Base-by-base conservation (phyloP, 1,140 invertebrate species). In the Euwallacea fornicatus region DNA sequence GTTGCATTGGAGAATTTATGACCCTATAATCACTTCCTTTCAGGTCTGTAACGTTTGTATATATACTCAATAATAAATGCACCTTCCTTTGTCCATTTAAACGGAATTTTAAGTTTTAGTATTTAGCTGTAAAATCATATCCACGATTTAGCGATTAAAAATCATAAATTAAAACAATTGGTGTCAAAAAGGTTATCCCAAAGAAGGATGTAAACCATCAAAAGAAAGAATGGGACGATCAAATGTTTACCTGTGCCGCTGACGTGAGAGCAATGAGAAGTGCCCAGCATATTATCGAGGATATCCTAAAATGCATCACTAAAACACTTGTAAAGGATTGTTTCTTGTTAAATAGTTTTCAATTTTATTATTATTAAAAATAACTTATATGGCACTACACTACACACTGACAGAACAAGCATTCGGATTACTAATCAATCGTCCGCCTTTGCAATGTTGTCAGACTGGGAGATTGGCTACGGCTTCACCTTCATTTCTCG, bases 221-320 rank as follows among this genome's bases (percentile, higher is more conserved):
- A 15, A 6, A 43, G 42, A 21, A 61, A 9, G 61, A 54, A 63
- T 58, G 61, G 47, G 56, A 63, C 33, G 42, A 42, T 7, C 65
- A 68, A 72, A 61, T 43, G 42, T 73, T 78, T 75, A 78, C 77
- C 75, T 78, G 76, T 69, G 74, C 73, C 55, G 73, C 74, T 71
- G 75, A 73, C 53, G 77, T 76, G 62, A 78, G 77, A 66, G 75
- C 76, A 50, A 75, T 42, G 13, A 79, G 72, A 74, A 79, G 76
- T 77, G 76, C 77, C 75, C 76, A 78, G 73, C 72, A 77, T 75
- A 78, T 69, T 64, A 78, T 15, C 11, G 75, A 69, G 13, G 76
- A 76, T 79, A 79, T 79, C 78, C 78, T 79, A 73, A 78, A 78
- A 79, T 79, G 72, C 78, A 79, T 79, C 74, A 78, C 78, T 73